Evolutionary conservation across 2,797 vertebrate species (phyloP), one percentile per base, ranked within the genome.

Genomic region (Sciurus vulgaris): DNA sequence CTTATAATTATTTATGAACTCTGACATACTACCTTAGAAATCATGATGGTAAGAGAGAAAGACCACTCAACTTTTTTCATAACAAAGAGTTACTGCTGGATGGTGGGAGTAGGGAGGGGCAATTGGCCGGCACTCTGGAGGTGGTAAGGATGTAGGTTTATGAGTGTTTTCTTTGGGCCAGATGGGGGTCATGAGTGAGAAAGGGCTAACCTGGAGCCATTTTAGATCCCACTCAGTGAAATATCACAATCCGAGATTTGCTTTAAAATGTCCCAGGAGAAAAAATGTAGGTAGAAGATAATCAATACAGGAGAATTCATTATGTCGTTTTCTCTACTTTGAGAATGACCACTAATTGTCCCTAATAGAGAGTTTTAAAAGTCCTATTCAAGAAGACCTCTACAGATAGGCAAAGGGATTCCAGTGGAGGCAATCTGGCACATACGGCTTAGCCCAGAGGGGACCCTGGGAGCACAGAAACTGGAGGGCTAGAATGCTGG

Each of bases 141-240:
- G 41, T 70, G 20, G 78, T 79, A 44, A 87, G 65, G 30, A 28
- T 24, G 15, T 0, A 22, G 22, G 12, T 30, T 41, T 51, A 13
- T 72, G 72, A 87, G 14, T 69, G 3, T 59, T 92, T 59, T n/a
- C 77, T 86, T 77, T 67, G 82, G 47, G 30, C 15, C 30, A 86
- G 69, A 28, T 22, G 24, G 49, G 4, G 13, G 69, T 70, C 33
- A 38, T 1, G 1, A 56, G 9, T 20, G 24, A 72, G 33, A 91
- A 74, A 69, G 63, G 82, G 4, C 28, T 77, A n/a, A 11, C 47
- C 4, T 61, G 30, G n/a, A 69, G 20, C 18, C 35, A 59, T 86
- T 95, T 94, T 49, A 73, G 91, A 69, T 86, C 93, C 15, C 93
- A 89, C 18, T 51, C 49, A 70, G 81, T 70, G 82, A 92, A 92